A percentile compares a stretch with the other conserved stretches of the same genome.
Conservation (phyloP, 2,888 invertebrate genomes). For the Synanthedon vespiformis region DNA sequence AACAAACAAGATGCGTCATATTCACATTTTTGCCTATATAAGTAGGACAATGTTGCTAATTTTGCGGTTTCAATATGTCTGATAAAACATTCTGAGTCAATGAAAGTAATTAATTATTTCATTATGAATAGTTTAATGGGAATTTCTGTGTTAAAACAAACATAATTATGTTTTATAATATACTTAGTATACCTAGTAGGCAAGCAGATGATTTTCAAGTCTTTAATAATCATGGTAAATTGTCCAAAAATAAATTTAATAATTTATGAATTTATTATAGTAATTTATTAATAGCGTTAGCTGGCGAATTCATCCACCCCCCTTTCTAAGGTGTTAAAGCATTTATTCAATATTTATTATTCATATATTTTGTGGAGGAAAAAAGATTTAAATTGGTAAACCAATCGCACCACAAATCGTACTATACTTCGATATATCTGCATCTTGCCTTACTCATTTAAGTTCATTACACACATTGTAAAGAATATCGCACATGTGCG, state of each 20-base stretch:
- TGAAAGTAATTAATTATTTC: constrained; percentile 1
- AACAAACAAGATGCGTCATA: not conserved
- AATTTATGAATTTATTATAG: no score
- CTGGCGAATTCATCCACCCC: no score
- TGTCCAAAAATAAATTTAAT: no score
- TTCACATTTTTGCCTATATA: not conserved
- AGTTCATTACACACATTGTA: constrained; percentile 49
- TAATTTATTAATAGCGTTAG: no score
- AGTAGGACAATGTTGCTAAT: not conserved
- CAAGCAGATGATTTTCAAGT: no score
- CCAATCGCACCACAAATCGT: no score
- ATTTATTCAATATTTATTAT: no score
- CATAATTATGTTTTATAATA: not conserved
- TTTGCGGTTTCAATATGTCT: constrained; percentile 19
- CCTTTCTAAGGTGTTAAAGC: no score
- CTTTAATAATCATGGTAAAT: no score
- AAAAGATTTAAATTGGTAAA: no score
- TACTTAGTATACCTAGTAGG: no score
- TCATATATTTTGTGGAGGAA: no score
- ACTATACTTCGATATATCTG: not conserved
- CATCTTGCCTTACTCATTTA: constrained; percentile 17
- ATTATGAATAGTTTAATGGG: not conserved
- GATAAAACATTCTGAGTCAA: constrained; percentile 27
- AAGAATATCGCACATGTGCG: constrained; percentile 33
- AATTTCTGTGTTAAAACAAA: not conserved